These are phyloP conservation scores for Caradrina kadenii DNA, from an alignment of 2,888 invertebrate genomes.

Conservation along the genomic window DNA sequence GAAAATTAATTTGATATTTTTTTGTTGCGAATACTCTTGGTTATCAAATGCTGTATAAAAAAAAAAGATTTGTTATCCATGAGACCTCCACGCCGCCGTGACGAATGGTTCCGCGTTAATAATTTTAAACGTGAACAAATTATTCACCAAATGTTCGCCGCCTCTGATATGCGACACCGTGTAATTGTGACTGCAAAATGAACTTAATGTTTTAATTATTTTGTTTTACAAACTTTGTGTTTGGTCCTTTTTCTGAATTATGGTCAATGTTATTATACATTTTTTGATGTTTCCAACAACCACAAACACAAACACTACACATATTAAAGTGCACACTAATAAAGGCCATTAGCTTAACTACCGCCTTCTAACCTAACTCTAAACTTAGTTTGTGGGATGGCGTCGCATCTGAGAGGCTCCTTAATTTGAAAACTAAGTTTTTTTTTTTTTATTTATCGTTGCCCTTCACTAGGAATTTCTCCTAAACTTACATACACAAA, in stretches of 20 bases:
- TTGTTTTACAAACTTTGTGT: conserved; percentile 50
- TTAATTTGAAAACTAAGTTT: no score
- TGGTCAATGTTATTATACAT: neutral
- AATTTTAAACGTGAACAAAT: conserved; percentile 84
- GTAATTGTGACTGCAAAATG: conserved; percentile 64
- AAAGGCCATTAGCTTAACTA: no score
- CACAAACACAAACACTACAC: no score
- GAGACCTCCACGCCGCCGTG: conserved; percentile 63
- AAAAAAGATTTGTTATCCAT: conserved; percentile 47
- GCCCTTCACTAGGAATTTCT: no score
- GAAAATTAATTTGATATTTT: conserved; percentile 31
- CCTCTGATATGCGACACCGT: conserved; percentile 81
- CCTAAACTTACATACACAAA: no score
- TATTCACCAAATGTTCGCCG: conserved; percentile 79
- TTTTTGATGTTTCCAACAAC: neutral
- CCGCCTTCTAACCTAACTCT: no score
- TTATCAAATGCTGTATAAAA: conserved; percentile 17
- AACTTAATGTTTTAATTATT: conserved; percentile 54
- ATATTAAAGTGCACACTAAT: neutral
- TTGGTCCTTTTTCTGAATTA: conserved; percentile 7
- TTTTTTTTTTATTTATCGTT: no score
- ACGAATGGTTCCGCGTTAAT: conserved; percentile 72
- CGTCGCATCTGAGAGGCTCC: no score
- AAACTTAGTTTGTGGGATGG: no score
- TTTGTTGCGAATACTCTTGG: conserved; percentile 13